Evolutionary conservation across 2,797 vertebrate genomes (phyloP), one percentile per base, ranked within the genome.

Genomic region (Kryptolebias ocellatus): DNA sequence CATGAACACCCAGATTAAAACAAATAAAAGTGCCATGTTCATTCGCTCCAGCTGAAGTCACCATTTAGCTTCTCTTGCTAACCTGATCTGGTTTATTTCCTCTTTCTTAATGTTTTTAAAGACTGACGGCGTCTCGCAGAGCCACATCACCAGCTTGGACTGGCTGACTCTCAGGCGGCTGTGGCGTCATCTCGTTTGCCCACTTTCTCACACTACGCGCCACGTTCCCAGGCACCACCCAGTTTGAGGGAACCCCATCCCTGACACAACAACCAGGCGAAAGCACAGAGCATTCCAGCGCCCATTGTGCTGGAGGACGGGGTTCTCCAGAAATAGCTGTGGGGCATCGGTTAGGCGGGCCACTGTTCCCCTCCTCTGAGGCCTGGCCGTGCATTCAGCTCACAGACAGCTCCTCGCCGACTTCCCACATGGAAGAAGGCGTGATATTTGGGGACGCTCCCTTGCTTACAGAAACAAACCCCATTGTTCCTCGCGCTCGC

Each of bases 401-500:
- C 62, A 70, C 72, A 81, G 82, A 76, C 66, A 81, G 53, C 76
- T 76, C 67, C 75, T 83, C 84, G 68, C 60, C 63, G 76, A 81
- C 85, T 80, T 86, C 83, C 79, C 82, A 87, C 81, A 82, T 86
- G 70, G 81, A 90, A 85, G 87, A 90, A 90, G 72, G 79, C 83
- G 81, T n/a, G 64, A 61, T 79, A 88, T 87, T 82, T 78, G 82
- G 73, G 72, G 80, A 89, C 65, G 75, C 81, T 91, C 85, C 85
- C 85, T 85, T 74, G 86, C 80, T 88, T 72, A 80, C 72, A 85
- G 83, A 89, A 89, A 90, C 89, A 90, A 87, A 88, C 81, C 78
- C 92, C 74, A 94, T 94, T 94, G 92, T 93, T 93, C 80, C 69
- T 78, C 47, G 0, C 1, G 2, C 78, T 84, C 87, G 83, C 85